These are phyloP conservation scores for Bathynomus jamesi DNA, from an alignment of 1,140 invertebrate genomes.

Conservation along the genomic window DNA sequence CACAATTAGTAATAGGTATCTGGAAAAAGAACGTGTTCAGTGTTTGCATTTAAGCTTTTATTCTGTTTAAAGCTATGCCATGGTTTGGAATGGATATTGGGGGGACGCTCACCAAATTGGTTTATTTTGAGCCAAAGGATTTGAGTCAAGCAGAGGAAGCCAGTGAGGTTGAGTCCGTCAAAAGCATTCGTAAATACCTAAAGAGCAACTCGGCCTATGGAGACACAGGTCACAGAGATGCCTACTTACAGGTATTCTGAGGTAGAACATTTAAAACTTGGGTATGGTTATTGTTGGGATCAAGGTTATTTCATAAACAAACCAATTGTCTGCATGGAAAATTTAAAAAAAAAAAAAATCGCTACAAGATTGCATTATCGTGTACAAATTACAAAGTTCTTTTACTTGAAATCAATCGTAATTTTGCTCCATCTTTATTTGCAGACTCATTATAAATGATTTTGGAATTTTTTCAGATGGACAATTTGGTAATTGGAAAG, in stretches of 20 bases:
- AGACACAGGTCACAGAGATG: conserved; percentile 84
- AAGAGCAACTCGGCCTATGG: conserved; percentile 94
- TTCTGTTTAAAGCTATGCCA: conserved; percentile 69
- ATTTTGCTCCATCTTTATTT: background rate
- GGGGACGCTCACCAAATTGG: conserved; percentile 91
- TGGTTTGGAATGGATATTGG: conserved; percentile 99
- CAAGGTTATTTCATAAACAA: background rate
- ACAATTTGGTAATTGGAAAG: conserved; percentile 75
- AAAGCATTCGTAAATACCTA: conserved; percentile 85
- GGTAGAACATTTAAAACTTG: too few relatives aligned
- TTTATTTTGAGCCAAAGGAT: conserved; percentile 97
- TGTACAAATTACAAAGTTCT: too few relatives aligned
- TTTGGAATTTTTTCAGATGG: conserved; percentile 60
- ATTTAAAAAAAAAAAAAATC: background rate
- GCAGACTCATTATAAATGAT: too few relatives aligned
- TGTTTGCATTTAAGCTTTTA: too few relatives aligned
- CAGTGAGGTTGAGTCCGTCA: conserved; percentile 74
- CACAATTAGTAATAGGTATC: too few relatives aligned
- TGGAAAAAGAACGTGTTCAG: too few relatives aligned
- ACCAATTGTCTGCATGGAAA: too few relatives aligned
- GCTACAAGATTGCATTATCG: background rate
- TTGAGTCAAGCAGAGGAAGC: conserved; percentile 60
- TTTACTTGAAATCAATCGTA: too few relatives aligned
- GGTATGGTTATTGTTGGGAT: too few relatives aligned
- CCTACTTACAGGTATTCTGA: conserved; percentile 73